A percentile compares a stretch with the other conserved stretches of the same genome.
Conservation (phyloP, 2,797 vertebrate species). For the Agapornis canus region DNA sequence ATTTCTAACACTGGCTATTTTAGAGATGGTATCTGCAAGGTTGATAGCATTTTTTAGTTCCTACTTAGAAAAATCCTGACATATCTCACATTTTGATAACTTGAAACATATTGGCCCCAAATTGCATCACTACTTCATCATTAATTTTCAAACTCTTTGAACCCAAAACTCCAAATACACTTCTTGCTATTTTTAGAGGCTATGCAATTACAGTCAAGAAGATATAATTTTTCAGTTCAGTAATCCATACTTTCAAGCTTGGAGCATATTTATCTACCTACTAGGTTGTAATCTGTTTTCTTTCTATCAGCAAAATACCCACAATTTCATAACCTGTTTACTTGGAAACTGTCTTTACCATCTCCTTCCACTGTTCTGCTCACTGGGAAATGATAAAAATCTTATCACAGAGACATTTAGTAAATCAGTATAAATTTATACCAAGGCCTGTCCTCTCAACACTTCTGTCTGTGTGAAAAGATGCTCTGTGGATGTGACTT, state of each 20-base stretch:
- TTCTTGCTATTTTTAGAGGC: constrained; percentile 22
- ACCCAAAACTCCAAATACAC: neutral
- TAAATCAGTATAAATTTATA: neutral
- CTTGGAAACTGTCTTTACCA: neutral
- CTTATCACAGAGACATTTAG: neutral
- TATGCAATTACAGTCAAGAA: constrained; percentile 35
- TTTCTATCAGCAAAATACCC: neutral
- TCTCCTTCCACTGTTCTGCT: neutral
- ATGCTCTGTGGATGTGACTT: neutral
- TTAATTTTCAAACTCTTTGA: constrained; percentile 22
- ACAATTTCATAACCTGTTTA: constrained; percentile 11
- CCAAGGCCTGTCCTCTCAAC: neutral
- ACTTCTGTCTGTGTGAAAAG: neutral
- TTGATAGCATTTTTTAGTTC: neutral
- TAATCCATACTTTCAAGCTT: constrained; percentile 29
- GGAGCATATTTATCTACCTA: constrained; percentile 3
- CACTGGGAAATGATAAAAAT: neutral
- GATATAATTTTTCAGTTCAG: constrained; percentile 55
- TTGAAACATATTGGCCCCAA: neutral
- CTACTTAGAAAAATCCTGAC: constrained; percentile 8
- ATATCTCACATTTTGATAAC: neutral
- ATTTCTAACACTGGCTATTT: neutral
- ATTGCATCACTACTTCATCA: neutral
- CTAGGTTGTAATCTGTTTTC: neutral
- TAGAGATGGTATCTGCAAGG: neutral